A percentile compares a stretch with the other conserved stretches of the same genome.
These are phyloP conservation scores for Morpho achilles DNA, from an alignment of 2,888 invertebrate species.

Conservation along the genomic window DNA sequence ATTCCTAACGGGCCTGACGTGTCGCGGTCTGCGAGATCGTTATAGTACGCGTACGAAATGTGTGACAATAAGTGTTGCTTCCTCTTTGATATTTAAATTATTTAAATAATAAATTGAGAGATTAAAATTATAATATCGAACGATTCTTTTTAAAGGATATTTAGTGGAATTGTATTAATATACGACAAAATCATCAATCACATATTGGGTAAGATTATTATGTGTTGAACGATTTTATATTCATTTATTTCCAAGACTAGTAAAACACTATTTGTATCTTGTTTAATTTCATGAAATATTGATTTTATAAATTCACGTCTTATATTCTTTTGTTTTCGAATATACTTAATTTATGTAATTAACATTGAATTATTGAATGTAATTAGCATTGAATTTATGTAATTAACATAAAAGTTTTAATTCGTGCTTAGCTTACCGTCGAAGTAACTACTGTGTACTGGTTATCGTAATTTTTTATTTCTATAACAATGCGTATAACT, in stretches of 20 bases:
- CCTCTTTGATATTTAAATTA: constrained; percentile 42
- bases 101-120: constrained; percentile 22
- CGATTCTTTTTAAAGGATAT: constrained; percentile 2
- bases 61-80: constrained; percentile 79
- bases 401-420: too few relatives aligned
- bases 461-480: too few relatives aligned
- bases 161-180: constrained; percentile 5
- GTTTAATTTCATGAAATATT: too few relatives aligned
- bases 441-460: too few relatives aligned
- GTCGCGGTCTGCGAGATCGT: constrained; percentile 47
- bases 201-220: constrained; percentile 14
- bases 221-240: neutral
- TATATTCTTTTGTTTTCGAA: too few relatives aligned
- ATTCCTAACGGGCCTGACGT: constrained; percentile 52
- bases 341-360: too few relatives aligned
- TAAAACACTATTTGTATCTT: too few relatives aligned
- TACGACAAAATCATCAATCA: neutral
- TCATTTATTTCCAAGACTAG: neutral
- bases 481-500: too few relatives aligned
- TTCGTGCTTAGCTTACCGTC: too few relatives aligned
- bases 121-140: constrained; percentile 1
- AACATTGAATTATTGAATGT: too few relatives aligned
- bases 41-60: constrained; percentile 64
- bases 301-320: too few relatives aligned
- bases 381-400: too few relatives aligned